A percentile compares a stretch with the other conserved stretches of the same genome.
Conservation (phyloP, 2,797 vertebrate species). For the Characodon lateralis region DNA sequence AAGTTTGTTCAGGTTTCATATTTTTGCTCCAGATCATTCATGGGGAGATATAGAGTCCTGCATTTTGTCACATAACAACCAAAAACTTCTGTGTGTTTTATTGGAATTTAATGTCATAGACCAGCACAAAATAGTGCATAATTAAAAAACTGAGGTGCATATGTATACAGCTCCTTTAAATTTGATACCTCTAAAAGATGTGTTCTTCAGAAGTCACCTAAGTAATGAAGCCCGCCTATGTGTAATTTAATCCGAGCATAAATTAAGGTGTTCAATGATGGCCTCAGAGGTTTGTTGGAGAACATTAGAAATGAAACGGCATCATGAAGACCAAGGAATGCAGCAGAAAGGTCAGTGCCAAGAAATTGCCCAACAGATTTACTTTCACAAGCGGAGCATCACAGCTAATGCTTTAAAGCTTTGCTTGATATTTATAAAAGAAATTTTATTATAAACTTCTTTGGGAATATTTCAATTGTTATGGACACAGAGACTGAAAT, state of each 20-base stretch:
- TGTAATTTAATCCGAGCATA: neutral
- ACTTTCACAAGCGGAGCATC: too few relatives aligned
- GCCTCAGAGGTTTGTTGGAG: neutral
- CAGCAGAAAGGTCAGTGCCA: neutral
- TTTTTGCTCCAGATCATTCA: constrained; percentile 1
- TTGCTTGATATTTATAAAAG: too few relatives aligned
- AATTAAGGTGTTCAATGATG: neutral
- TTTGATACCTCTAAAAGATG: too few relatives aligned
- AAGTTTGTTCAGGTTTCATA: constrained; percentile 62
- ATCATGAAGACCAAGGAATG: neutral
- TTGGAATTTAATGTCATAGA: neutral
- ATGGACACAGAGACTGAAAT: too few relatives aligned
- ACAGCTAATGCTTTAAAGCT: too few relatives aligned
- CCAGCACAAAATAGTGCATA: neutral
- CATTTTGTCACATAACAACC: neutral
- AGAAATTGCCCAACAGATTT: too few relatives aligned
- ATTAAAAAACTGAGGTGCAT: neutral
- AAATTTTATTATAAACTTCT: too few relatives aligned
- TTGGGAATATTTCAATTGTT: too few relatives aligned
- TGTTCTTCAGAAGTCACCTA: too few relatives aligned
- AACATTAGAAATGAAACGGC: neutral
- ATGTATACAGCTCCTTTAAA: neutral
- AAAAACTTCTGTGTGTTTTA: neutral
- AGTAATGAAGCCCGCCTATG: neutral
- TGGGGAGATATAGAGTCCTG: neutral